Base-by-base conservation (phyloP, 2,888 invertebrate species). In the Odontocolon sp. region DNA sequence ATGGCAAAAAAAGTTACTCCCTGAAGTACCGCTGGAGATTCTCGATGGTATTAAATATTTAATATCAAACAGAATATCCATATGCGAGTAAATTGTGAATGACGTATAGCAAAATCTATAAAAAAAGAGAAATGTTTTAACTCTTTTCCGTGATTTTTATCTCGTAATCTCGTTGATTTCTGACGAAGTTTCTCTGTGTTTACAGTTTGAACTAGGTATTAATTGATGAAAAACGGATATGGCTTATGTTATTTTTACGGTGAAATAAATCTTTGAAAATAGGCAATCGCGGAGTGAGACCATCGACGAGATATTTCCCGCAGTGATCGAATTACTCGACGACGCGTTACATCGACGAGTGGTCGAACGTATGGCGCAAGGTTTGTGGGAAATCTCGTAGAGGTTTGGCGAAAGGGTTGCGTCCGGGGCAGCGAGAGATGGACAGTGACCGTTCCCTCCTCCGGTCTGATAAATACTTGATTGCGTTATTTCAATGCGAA, bases 1-100 rank as follows among this genome's bases (percentile, higher is more conserved):
- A 84, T 80, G 80, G 77, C 70, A 54, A 80, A 76, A 70, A 70
- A 80, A 52, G 23, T 47, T 40, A 23, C 61, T 40, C 14, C 14
- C 40, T n/a, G 42, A 50, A 59, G 40, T 21, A 52, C 45, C 66
- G 23, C n/a, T 6, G 26, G 45, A 3, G 33, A 50, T 50, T 57
- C 57, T 47, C 21, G 38, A 45, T 45, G 45, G 36, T n/a, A 38
- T 38, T 42, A 45, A 9, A 47, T 45, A 40, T 52, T 59, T 61
- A 38, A 68, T 45, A 28, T 14, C 54, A 42, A 67, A 59, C 42
- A 23, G n/a, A 26, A 36, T 16, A 9, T 47, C 8, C 3, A n/a
- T 16, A 33, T 16, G 3, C 14, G n/a, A n/a, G n/a, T n/a, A n/a
- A n/a, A n/a, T n/a, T n/a, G n/a, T n/a, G n/a, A n/a, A n/a, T n/a